A percentile compares a stretch with the other conserved stretches of the same genome.
These are phyloP conservation scores for Melanostigma gelatinosum DNA, from an alignment of 2,113 vertebrate species.

Conservation along the genomic window DNA sequence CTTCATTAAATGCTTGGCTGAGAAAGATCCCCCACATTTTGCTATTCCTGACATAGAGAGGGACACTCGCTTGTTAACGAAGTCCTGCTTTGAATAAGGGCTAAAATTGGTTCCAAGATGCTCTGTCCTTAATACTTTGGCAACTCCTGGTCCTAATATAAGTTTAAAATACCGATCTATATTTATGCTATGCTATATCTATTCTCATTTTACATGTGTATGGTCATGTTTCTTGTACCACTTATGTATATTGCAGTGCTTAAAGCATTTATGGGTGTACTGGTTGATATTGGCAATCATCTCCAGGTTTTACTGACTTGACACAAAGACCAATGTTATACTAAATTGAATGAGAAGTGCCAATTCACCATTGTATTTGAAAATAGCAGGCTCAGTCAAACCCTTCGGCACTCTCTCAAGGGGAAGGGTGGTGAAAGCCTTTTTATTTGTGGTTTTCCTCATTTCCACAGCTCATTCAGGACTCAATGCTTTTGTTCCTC, in stretches of 20 bases:
- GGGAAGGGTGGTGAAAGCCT: constrained; percentile 51
- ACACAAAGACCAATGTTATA: neutral
- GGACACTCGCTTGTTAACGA: constrained; percentile 19
- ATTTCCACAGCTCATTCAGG: constrained; percentile 50
- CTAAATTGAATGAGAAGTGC: constrained; percentile 7
- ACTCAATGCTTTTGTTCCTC: constrained; percentile 58
- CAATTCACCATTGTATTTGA: constrained; percentile 30
- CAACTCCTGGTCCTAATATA: neutral
- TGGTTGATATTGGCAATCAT: neutral
- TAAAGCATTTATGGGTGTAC: neutral
- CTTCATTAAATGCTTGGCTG: constrained; percentile 2
- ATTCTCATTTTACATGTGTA: constrained; percentile 2
- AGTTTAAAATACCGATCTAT: neutral
- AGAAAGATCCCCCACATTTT: neutral
- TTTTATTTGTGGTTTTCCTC: constrained; percentile 64
- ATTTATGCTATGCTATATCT: neutral
- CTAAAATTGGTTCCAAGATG: constrained; percentile 5
- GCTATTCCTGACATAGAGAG: neutral
- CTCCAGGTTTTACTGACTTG: constrained; percentile 4
- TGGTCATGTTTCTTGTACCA: neutral
- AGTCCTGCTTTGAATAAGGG: neutral
- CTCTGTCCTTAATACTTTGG: constrained; percentile 2
- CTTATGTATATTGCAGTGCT: neutral
- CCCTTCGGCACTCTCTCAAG: neutral
- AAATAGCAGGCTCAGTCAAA: constrained; percentile 16